These are phyloP conservation scores for Alligator mississippiensis DNA, from an alignment of 2,113 vertebrate species.

Conservation along the genomic window DNA sequence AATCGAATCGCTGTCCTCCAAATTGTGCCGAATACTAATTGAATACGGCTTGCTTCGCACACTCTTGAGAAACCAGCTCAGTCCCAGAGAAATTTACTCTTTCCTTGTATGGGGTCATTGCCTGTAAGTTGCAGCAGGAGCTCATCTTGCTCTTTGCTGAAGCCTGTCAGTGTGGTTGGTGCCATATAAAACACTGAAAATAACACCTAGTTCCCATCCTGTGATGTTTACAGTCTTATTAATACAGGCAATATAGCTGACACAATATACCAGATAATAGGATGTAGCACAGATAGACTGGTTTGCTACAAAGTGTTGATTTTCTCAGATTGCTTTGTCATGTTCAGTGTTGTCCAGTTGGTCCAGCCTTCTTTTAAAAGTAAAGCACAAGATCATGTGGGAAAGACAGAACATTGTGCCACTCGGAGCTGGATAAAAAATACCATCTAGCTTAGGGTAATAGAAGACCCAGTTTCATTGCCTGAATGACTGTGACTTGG, in stretches of 20 bases:
- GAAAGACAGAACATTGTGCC: not conserved
- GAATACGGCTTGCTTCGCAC: too few species aligned
- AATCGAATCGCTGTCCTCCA: too few species aligned
- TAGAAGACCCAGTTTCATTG: not conserved
- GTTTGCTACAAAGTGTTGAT: not conserved
- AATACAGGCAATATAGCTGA: not conserved
- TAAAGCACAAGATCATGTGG: not conserved
- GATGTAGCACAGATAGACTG: not conserved
- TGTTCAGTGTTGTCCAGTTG: not conserved
- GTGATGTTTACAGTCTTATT: not conserved
- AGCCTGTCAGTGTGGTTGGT: not conserved
- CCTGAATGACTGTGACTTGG: not conserved
- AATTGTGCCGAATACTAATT: too few species aligned
- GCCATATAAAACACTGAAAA: not conserved
- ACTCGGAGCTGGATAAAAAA: not conserved
- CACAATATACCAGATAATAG: not conserved
- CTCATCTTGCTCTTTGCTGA: not conserved
- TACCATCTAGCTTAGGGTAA: not conserved
- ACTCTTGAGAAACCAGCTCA: not conserved
- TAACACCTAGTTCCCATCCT: not conserved
- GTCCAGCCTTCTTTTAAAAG: not conserved
- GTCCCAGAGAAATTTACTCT: not conserved
- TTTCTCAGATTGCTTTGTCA: not conserved
- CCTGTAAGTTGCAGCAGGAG: not conserved
- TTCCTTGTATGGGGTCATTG: not conserved